Percentiles rank a stretch among this genome's conserved stretches.
These are phyloP conservation scores for Xenopus laevis DNA, from an alignment of 2,113 vertebrate genomes.

Conservation along the genomic window DNA sequence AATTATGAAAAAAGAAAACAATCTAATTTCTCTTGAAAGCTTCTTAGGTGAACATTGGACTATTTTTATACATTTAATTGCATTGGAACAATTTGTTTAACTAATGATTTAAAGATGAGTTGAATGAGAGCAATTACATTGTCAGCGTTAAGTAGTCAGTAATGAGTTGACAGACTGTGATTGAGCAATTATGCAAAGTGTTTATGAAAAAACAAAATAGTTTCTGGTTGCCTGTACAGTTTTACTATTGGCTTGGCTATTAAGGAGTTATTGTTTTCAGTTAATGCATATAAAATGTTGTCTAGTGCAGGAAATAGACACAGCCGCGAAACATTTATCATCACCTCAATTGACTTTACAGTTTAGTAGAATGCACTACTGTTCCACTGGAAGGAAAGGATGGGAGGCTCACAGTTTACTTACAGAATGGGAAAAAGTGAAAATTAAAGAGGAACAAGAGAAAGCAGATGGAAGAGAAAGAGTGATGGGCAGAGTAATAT, in stretches of 20 bases:
- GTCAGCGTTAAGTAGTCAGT: slow-evolving; percentile 41
- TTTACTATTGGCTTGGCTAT: slow-evolving; percentile 21
- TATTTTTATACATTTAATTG: slow-evolving; percentile 2
- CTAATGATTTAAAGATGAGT: slow-evolving; percentile 38
- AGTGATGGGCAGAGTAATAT: no score
- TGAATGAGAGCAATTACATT: slow-evolving; percentile 37
- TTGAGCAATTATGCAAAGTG: slow-evolving; percentile 41
- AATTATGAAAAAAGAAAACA: no score
- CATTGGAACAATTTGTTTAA: slow-evolving; percentile 34
- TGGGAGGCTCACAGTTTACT: no score
- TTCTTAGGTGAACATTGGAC: no score
- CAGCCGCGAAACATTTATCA: not conserved
- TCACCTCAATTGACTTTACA: slow-evolving; percentile 17
- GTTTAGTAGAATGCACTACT: no score
- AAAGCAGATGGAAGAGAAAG: no score
- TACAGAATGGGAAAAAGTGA: no score
- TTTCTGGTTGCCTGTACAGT: slow-evolving; percentile 23
- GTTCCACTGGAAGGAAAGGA: no score
- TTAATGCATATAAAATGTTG: slow-evolving; percentile 11
- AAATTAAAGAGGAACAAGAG: no score
- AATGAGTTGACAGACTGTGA: slow-evolving; percentile 43
- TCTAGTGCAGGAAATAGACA: not conserved
- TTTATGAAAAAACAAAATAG: slow-evolving; percentile 33
- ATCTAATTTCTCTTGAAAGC: no score
- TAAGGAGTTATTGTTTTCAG: slow-evolving; percentile 18